Evolutionary conservation across 2,113 vertebrate genomes (phyloP).

Genomic region (Thamnophis sirtalis): DNA sequence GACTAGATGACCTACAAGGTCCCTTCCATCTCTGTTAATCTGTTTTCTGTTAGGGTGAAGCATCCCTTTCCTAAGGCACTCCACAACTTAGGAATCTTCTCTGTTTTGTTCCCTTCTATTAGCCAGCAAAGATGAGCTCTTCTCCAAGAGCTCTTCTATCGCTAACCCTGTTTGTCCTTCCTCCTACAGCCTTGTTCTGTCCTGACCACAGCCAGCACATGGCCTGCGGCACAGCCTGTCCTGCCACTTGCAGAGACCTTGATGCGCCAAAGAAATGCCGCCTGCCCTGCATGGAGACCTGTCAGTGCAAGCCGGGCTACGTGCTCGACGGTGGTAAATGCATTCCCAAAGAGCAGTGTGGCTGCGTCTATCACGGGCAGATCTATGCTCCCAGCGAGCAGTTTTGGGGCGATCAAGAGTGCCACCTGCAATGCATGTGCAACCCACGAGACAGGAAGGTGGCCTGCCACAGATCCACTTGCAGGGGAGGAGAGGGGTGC

Average conservation of each 20-base stretch:
- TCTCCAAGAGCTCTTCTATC: conserved; percentile 53
- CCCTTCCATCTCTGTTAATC: too few species aligned
- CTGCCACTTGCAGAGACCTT: conserved; percentile 58
- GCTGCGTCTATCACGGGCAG: conserved; percentile 64
- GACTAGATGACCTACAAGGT: too few species aligned
- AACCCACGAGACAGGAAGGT: conserved; percentile 44
- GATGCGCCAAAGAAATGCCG: conserved; percentile 38
- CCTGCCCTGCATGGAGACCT: conserved; percentile 56
- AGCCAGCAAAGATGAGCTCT: conserved; percentile 56
- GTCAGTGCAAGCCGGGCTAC: conserved; percentile 61
- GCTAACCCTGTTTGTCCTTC: conserved; percentile 58
- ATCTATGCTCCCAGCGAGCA: conserved; percentile 58
- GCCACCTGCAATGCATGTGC: conserved; percentile 56
- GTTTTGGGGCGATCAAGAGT: conserved; percentile 67
- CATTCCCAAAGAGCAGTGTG: conserved; percentile 52
- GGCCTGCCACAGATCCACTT: conserved; percentile 52
- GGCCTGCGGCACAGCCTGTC: conserved; percentile 60
- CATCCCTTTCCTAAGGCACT: background rate
- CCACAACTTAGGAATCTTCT: background rate
- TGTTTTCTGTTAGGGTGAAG: background rate
- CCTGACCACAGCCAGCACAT: conserved; percentile 65
- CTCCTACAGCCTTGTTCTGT: conserved; percentile 64
- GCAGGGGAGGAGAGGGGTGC: conserved; percentile 55
- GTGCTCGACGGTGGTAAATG: conserved; percentile 59
- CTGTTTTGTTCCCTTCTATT: conserved; percentile 29